Evolutionary conservation across 1,140 invertebrate species (phyloP).

Genomic region (Whitmania pigra): DNA sequence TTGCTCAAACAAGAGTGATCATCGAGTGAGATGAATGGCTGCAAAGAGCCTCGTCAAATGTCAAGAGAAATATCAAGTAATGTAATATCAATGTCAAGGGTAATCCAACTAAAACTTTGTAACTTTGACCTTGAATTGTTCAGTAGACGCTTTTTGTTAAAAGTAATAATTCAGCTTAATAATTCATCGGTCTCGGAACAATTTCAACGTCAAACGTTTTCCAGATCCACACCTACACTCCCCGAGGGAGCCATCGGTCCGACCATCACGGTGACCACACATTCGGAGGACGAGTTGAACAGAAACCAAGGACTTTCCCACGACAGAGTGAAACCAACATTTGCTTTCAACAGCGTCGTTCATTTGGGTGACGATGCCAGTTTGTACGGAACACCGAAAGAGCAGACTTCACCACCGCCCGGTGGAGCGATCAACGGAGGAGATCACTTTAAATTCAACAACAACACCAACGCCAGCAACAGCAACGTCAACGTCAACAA

Average conservation of each 20-base stretch:
- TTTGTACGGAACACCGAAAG: conserved; percentile 90
- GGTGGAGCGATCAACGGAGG: conserved; percentile 6
- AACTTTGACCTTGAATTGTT: no score
- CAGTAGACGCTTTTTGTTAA: no score
- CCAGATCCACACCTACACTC: conserved; percentile 14
- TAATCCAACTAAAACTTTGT: no score
- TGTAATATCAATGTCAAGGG: no score
- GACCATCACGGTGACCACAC: conserved; percentile 39
- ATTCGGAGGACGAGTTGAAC: conserved; percentile 62
- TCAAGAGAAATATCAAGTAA: no score
- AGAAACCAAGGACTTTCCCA: conserved; percentile 66
- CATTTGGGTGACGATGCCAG: conserved; percentile 68
- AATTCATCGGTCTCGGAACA: no score
- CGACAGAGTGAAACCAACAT: conserved; percentile 48
- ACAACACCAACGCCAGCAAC: conserved; percentile 14
- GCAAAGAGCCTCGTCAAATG: no score
- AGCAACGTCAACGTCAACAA: conserved; percentile 1
- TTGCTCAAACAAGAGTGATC: no score
- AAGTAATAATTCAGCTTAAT: no score
- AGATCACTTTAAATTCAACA: conserved; percentile 9
- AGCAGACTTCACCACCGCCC: conserved; percentile 55
- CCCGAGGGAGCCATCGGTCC: conserved; percentile 24
- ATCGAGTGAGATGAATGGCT: no score
- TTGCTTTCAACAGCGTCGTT: conserved; percentile 35
- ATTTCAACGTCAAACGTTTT: not conserved